Conservation (phyloP, 2,113 vertebrate species). For the Struthio camelus region DNA sequence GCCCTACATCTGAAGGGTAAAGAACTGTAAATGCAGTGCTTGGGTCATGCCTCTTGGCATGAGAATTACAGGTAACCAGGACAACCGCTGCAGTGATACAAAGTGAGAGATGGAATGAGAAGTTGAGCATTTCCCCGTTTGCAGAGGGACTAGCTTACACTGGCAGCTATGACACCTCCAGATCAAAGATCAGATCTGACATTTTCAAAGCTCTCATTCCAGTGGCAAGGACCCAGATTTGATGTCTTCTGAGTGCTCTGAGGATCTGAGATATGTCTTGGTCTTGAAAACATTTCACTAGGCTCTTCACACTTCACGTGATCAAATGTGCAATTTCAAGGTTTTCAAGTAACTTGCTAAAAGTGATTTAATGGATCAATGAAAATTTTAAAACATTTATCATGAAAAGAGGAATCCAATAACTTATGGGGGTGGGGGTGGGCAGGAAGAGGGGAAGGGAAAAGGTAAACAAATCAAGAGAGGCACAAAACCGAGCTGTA, state of each 20-base stretch:
- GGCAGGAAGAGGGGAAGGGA: not conserved
- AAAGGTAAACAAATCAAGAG: slow-evolving; percentile 1
- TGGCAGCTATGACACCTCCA: not conserved
- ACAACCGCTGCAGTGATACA: too few species aligned
- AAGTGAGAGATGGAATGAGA: not conserved
- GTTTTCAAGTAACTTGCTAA: not conserved
- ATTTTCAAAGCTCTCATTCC: not conserved
- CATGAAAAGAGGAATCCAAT: not conserved
- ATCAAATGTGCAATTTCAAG: not conserved
- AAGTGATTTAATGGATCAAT: not conserved
- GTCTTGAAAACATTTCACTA: not conserved
- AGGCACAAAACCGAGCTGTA: not conserved
- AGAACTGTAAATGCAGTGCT: not conserved
- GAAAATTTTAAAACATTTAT: not conserved
- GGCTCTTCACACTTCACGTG: not conserved
- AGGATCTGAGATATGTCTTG: not conserved
- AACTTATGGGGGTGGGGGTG: not conserved
- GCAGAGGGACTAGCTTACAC: not conserved
- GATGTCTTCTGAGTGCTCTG: not conserved
- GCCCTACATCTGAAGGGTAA: too few species aligned
- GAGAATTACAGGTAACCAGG: not conserved
- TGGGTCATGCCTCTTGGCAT: not conserved
- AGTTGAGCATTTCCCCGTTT: not conserved
- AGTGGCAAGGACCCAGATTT: not conserved
- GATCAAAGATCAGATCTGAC: not conserved